Conservation (phyloP, 2,113 vertebrate genomes). For the Nicator chloris region DNA sequence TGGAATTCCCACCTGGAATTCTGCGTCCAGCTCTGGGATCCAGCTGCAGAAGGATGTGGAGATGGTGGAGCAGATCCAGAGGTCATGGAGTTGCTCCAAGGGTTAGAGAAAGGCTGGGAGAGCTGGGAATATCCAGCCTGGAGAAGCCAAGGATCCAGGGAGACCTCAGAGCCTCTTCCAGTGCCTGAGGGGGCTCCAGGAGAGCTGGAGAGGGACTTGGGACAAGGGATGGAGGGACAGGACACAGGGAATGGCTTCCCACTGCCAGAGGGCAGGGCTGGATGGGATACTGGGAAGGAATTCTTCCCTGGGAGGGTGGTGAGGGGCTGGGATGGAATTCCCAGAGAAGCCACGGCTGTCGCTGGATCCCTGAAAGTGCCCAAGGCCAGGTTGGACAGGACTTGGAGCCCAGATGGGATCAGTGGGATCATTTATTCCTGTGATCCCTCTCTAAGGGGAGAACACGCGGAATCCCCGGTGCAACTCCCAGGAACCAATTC, state of each 20-base stretch:
- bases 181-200: background rate
- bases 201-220: background rate
- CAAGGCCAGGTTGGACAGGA: background rate
- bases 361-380: background rate
- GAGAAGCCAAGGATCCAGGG: background rate
- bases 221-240: background rate
- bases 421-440: background rate
- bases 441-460: background rate
- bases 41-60: background rate
- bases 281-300: background rate
- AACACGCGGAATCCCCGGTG: fast-evolving
- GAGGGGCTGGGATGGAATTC: background rate
- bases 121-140: background rate
- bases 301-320: background rate
- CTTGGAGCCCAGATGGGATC: background rate
- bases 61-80: background rate
- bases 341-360: fast-evolving
- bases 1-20: background rate
- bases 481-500: background rate
- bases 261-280: background rate
- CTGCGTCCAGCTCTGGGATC: background rate
- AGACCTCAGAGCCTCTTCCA: fast-evolving
- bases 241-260: background rate
- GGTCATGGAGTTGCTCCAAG: fast-evolving
- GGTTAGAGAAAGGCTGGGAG: background rate